A percentile compares a stretch with the other conserved stretches of the same genome.
These are phyloP conservation scores for Thomomys bottae DNA, from an alignment of 2,113 vertebrate genomes.

Conservation along the genomic window DNA sequence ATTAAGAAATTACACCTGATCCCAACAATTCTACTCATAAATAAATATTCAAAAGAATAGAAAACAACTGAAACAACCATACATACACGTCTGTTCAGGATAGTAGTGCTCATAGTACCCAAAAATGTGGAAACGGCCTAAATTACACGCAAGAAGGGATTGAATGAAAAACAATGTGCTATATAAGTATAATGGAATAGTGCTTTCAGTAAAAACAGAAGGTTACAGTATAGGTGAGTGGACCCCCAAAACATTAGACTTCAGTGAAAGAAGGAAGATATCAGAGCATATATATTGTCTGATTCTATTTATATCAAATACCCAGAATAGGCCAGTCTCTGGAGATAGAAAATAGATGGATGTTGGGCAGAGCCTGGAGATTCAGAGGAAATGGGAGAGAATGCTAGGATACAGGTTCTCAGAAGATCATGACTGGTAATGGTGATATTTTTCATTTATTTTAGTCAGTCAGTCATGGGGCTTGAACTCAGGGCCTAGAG, in stretches of 20 bases:
- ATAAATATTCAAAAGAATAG: background rate
- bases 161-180: background rate
- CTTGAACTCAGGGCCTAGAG: no score
- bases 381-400: background rate
- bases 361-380: background rate
- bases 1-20: background rate
- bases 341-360: background rate
- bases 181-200: background rate
- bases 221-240: background rate
- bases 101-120: background rate
- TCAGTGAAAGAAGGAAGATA: background rate
- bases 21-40: background rate
- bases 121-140: background rate
- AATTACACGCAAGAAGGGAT: background rate
- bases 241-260: background rate
- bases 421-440: background rate
- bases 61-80: background rate
- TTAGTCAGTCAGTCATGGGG: no score
- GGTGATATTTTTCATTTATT: no score
- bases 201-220: background rate
- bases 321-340: background rate
- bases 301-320: background rate
- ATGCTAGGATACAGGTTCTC: background rate
- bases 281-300: rapidly evolving
- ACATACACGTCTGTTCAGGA: background rate